Conservation (phyloP, 1,140 invertebrate species). For the Choristoneura fumiferana region DNA sequence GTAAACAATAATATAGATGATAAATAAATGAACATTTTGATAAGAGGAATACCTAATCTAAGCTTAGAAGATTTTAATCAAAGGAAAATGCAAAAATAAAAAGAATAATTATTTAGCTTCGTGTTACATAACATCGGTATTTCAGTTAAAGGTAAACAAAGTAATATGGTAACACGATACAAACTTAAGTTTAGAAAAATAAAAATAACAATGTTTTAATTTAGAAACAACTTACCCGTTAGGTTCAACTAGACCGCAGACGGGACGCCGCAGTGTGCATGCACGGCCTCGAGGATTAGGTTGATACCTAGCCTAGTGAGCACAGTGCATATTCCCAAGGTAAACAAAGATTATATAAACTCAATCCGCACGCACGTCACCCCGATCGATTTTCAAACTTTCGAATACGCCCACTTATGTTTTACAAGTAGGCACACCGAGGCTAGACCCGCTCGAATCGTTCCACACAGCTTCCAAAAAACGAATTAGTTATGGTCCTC, state of each 20-base stretch:
- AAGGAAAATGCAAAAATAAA: too few relatives aligned
- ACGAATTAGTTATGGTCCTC: constrained; percentile 45
- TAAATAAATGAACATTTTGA: too few relatives aligned
- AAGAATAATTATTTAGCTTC: too few relatives aligned
- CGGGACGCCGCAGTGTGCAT: constrained; percentile 29
- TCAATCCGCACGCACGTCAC: constrained; percentile 74
- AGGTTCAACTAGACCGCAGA: constrained; percentile 32
- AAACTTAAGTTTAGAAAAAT: too few relatives aligned
- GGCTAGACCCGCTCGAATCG: constrained; percentile 46
- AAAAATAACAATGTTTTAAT: too few relatives aligned
- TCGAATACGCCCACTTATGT: constrained; percentile 76
- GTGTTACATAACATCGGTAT: too few relatives aligned
- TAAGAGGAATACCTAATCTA: too few relatives aligned
- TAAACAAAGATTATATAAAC: constrained; percentile 78
- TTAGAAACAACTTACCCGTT: constrained; percentile 27
- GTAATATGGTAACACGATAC: too few relatives aligned
- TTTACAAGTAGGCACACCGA: constrained; percentile 52
- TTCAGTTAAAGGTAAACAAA: too few relatives aligned
- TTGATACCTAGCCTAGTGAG: constrained; percentile 26
- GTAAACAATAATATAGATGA: too few relatives aligned
- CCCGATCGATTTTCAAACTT: constrained; percentile 76
- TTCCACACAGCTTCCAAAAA: constrained; percentile 63
- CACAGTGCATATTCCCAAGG: constrained; percentile 74
- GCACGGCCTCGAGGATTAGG: constrained; percentile 9
- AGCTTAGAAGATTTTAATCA: too few relatives aligned